A percentile compares a stretch with the other conserved stretches of the same genome.
Evolutionary conservation across 2,797 vertebrate species (phyloP).

Genomic region (Pagetopsis macropterus): DNA sequence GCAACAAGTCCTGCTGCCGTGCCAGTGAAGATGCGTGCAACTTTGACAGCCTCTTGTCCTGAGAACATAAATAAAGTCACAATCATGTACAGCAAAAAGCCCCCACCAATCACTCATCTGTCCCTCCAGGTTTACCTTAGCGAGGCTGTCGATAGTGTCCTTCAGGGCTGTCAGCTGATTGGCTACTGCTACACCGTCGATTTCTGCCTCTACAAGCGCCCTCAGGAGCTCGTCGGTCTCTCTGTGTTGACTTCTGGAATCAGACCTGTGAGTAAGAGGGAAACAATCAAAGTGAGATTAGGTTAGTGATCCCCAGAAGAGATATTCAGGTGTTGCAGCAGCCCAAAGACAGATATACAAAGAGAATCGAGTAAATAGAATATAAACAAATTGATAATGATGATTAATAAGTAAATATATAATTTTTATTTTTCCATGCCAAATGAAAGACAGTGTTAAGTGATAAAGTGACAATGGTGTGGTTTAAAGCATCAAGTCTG

Average conservation of each 20-base stretch:
- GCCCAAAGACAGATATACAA: no score
- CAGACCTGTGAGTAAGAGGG: constrained; percentile 74
- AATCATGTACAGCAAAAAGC: no score
- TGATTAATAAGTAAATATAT: neutral
- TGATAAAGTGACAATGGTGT: no score
- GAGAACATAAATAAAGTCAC: neutral
- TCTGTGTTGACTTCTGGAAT: constrained; percentile 78
- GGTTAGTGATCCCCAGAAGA: no score
- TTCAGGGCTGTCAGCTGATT: constrained; percentile 88
- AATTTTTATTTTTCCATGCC: neutral
- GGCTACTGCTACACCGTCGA: constrained; percentile 88
- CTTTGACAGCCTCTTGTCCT: constrained; percentile 88
- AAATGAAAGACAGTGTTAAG: neutral
- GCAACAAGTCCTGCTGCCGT: constrained; percentile 87
- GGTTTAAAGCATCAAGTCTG: no score
- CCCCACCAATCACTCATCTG: neutral
- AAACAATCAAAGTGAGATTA: neutral
- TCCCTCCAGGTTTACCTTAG: constrained; percentile 73
- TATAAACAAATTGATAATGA: neutral
- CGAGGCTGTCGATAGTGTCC: constrained; percentile 83
- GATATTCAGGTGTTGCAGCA: no score
- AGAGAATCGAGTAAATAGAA: no score
- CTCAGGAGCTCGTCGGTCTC: constrained; percentile 87
- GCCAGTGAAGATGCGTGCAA: constrained; percentile 82
- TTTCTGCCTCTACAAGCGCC: constrained; percentile 89